A percentile compares a stretch with the other conserved stretches of the same genome.
Conservation (phyloP, 2,113 vertebrate genomes). For the Megaceryle maxima region DNA sequence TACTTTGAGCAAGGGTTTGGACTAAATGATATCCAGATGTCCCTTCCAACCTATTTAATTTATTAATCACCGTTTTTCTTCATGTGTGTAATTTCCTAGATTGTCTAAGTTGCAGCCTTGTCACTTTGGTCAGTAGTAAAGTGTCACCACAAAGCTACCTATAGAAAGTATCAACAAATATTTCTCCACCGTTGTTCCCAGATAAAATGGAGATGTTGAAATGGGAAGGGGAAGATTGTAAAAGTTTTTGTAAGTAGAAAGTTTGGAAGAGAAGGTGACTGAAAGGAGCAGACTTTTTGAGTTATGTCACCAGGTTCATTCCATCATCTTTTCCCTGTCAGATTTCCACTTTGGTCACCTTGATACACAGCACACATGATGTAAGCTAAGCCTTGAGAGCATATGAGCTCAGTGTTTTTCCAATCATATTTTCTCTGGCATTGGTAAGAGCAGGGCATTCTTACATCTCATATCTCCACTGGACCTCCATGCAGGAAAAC, state of each 20-base stretch:
- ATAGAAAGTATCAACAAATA: not conserved
- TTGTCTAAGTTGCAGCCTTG: not conserved
- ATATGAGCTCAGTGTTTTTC: not conserved
- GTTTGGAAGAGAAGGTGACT: not conserved
- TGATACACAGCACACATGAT: not conserved
- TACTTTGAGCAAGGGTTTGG: not conserved
- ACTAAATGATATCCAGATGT: not conserved
- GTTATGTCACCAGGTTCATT: not conserved
- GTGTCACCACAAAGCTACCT: not conserved
- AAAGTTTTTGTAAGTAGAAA: not conserved
- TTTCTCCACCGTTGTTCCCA: not conserved
- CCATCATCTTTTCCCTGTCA: not conserved
- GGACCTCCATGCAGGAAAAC: not conserved
- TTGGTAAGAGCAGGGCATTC: not conserved
- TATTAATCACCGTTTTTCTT: not conserved
- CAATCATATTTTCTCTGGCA: not conserved
- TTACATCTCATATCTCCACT: not conserved
- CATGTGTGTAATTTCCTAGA: not conserved
- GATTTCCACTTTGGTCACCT: not conserved
- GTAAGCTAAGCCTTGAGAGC: not conserved
- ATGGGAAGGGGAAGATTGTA: not conserved
- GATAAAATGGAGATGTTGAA: not conserved
- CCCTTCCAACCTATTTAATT: not conserved
- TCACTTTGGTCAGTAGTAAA: not conserved
- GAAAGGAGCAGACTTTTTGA: not conserved